These are phyloP conservation scores for Apantesis nais DNA, from an alignment of 2,888 invertebrate genomes.

Conservation along the genomic window DNA sequence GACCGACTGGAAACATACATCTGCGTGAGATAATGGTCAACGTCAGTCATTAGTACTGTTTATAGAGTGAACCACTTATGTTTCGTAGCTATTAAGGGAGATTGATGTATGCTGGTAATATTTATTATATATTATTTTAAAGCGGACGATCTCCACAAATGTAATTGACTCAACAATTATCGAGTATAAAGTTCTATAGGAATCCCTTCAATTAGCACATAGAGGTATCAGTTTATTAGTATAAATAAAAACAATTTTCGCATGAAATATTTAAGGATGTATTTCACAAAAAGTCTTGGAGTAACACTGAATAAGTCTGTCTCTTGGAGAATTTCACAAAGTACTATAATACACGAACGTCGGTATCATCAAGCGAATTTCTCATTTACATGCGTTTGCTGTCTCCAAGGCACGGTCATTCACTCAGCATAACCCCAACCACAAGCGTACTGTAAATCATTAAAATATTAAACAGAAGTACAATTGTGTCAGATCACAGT, in stretches of 20 bases:
- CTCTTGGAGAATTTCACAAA: background rate
- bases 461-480: conserved; percentile 45
- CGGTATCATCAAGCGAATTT: conserved; percentile 43
- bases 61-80: background rate
- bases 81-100: background rate
- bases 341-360: conserved; percentile 16
- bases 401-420: conserved; percentile 55
- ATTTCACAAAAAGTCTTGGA: background rate
- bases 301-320: too few relatives aligned
- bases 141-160: too few relatives aligned
- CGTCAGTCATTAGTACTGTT: conserved; percentile 1
- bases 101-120: background rate
- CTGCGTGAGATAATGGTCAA: conserved; percentile 2
- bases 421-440: conserved; percentile 45
- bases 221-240: background rate
- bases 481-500: conserved; percentile 2
- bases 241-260: background rate
- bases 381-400: conserved; percentile 52
- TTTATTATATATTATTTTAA: too few relatives aligned
- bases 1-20: conserved; percentile 17
- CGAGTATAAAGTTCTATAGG: background rate
- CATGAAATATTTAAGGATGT: background rate
- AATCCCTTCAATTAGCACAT: too few relatives aligned
- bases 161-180: background rate
- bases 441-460: conserved; percentile 31